These are phyloP conservation scores for Macropus fuliginosus DNA, from an alignment of 2,797 vertebrate species.

Conservation along the genomic window DNA sequence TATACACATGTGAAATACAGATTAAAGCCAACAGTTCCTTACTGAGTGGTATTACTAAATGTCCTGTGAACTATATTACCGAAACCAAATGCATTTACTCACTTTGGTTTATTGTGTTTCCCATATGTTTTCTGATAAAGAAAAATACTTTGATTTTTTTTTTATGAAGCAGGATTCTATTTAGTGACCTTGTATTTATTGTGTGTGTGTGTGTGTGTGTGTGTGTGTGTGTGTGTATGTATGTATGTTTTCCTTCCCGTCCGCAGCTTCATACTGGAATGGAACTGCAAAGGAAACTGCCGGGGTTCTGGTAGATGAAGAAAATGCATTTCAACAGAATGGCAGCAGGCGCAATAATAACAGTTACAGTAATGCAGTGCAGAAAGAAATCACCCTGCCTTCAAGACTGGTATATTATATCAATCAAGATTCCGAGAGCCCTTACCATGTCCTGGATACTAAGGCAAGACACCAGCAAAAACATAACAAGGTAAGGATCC, in stretches of 20 bases:
- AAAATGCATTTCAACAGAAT: constrained; percentile 82
- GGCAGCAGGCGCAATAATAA: constrained; percentile 85
- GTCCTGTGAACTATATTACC: constrained; percentile 6
- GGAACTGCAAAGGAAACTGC: constrained; percentile 82
- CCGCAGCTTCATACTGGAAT: constrained; percentile 85
- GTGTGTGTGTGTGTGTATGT: constrained; percentile 69
- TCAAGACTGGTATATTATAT: constrained; percentile 97
- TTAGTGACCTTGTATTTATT: constrained; percentile 67
- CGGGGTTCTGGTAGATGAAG: constrained; percentile 81
- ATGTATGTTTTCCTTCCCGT: constrained; percentile 63
- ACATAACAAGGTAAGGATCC: constrained; percentile 90
- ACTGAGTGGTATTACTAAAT: constrained; percentile 25
- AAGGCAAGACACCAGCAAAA: constrained; percentile 90
- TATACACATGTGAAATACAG: constrained; percentile 25
- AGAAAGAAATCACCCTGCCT: constrained; percentile 93
- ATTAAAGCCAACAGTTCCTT: constrained; percentile 42
- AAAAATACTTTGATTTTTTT: constrained; percentile 47
- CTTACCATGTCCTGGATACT: constrained; percentile 96
- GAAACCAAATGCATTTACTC: constrained; percentile 17
- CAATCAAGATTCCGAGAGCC: constrained; percentile 95
- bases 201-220: constrained; percentile 72
- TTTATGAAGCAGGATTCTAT: constrained; percentile 17
- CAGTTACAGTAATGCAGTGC: constrained; percentile 86
- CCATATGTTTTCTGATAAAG: constrained; percentile 38
- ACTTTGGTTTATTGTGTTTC: constrained; percentile 51